A percentile compares a stretch with the other conserved stretches of the same genome.
Conservation (phyloP, 2,797 vertebrate species). For the Pogoniulus pusillus region DNA sequence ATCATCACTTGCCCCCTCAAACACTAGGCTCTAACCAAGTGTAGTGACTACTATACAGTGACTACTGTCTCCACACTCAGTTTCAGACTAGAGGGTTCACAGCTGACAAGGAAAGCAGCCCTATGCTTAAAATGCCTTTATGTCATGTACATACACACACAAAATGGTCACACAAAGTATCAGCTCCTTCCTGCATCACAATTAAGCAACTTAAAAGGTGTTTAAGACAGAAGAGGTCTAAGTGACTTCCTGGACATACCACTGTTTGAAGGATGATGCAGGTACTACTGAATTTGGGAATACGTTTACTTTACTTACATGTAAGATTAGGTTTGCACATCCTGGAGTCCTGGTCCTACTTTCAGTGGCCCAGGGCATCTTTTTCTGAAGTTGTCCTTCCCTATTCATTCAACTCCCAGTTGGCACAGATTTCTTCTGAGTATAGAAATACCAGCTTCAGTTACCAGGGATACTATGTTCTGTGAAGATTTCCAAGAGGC, state of each 20-base stretch:
- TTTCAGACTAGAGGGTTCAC: background rate
- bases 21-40: background rate
- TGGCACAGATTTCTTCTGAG: conserved; percentile 11
- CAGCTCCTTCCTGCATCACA: background rate
- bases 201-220: background rate
- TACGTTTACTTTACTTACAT: background rate
- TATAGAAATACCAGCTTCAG: conserved; percentile 42
- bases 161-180: background rate
- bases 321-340: background rate
- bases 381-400: background rate
- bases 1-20: background rate
- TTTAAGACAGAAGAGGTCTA: background rate
- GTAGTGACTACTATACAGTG: background rate
- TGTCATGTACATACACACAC: background rate
- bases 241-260: background rate
- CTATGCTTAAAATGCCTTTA: background rate
- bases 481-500: conserved; percentile 36
- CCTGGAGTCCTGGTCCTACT: background rate
- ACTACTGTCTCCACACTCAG: background rate
- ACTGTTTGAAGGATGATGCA: background rate
- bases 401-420: background rate
- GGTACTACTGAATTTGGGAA: background rate
- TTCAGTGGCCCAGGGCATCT: background rate
- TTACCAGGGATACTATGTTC: conserved; percentile 61
- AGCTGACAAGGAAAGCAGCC: background rate